Conservation (phyloP, 2,797 vertebrate genomes). For the Merluccius polli region DNA sequence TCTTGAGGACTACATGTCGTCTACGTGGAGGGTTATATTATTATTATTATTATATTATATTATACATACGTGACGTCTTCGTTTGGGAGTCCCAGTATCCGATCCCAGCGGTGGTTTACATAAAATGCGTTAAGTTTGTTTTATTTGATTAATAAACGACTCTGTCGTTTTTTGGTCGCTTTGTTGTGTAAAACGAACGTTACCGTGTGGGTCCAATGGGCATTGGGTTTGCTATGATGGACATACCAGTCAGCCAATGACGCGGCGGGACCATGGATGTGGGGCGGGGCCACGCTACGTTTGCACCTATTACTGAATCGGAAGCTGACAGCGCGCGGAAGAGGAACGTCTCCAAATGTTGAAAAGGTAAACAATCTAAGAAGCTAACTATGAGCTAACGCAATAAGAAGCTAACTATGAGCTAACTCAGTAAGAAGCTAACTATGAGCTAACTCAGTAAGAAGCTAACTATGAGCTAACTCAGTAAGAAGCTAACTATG, state of each 20-base stretch:
- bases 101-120: background rate
- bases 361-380: conserved; percentile 9
- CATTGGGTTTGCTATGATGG: conserved; percentile 36
- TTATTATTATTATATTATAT: no score
- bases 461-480: no score
- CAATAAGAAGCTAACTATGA: no score
- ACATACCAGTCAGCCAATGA: conserved; percentile 55
- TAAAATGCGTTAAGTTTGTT: background rate
- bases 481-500: no score
- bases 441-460: no score
- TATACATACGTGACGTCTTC: no score
- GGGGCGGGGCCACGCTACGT: background rate
- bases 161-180: background rate
- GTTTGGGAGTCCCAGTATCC: background rate
- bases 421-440: no score
- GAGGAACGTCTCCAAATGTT: conserved; percentile 68
- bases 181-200: background rate
- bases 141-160: background rate
- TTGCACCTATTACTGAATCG: conserved; percentile 55
- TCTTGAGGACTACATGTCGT: no score
- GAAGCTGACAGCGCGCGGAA: conserved; percentile 74
- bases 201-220: conserved; percentile 52
- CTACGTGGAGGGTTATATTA: no score
- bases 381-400: conserved; percentile 55
- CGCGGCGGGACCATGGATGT: accelerated